Evolutionary conservation across 2,797 vertebrate genomes (phyloP).

Genomic region (Atherinosoma microstoma): DNA sequence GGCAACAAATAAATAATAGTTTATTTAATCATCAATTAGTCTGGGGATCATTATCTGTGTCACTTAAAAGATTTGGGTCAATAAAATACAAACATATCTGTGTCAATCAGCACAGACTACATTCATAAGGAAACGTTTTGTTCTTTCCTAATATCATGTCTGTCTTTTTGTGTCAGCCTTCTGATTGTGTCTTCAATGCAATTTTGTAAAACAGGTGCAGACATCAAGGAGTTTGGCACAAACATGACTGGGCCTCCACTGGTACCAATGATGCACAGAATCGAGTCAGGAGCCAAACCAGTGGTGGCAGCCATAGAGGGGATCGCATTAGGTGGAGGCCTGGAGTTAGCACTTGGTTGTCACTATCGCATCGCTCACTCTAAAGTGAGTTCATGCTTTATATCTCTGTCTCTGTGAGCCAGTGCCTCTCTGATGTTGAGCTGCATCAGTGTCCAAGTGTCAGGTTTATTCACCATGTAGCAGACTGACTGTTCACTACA

Average conservation of each 20-base stretch:
- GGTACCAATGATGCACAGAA: conserved; percentile 78
- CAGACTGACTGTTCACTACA: not conserved
- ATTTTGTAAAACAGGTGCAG: conserved; percentile 84
- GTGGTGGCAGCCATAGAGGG: conserved; percentile 93
- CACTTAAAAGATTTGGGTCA: not conserved
- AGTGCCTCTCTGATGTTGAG: not conserved
- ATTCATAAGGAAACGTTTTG: not conserved
- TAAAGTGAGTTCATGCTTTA: conserved; percentile 78
- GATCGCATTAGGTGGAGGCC: conserved; percentile 89
- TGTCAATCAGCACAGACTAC: not conserved
- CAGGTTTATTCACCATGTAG: not conserved
- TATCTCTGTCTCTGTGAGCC: conserved; percentile 16
- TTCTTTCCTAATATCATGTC: not conserved
- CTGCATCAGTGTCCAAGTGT: not conserved
- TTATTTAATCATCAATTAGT: not conserved
- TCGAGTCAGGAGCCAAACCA: conserved; percentile 88
- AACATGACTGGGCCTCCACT: conserved; percentile 47
- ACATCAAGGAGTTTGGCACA: conserved; percentile 86
- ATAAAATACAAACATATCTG: not conserved
- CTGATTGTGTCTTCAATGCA: not conserved
- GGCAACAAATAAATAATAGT: not conserved
- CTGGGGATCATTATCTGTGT: not conserved
- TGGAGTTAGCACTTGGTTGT: conserved; percentile 92
- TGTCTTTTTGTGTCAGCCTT: not conserved
- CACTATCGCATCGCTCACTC: conserved; percentile 91